Conservation (phyloP, 2,888 invertebrate species). For the Ctenicera cuprea region DNA sequence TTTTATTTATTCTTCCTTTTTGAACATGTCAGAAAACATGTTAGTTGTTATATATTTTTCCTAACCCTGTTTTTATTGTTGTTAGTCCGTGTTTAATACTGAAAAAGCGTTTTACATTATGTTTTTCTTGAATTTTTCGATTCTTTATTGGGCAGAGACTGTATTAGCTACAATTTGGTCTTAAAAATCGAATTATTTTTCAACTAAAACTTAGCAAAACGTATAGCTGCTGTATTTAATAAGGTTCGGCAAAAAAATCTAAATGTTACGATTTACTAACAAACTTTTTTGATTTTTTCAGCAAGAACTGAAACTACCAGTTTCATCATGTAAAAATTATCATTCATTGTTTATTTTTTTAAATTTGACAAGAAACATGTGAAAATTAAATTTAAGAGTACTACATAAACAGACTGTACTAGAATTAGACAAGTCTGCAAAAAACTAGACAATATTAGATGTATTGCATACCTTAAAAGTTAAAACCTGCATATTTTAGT, state of each 20-base stretch:
- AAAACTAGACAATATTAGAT: not conserved
- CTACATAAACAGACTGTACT: too few relatives aligned
- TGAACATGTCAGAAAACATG: not conserved
- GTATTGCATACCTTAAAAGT: slow-evolving; percentile 1
- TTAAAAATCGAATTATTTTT: not conserved
- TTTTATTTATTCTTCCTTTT: not conserved
- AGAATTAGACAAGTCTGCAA: too few relatives aligned
- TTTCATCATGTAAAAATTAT: too few relatives aligned
- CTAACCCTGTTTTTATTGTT: slow-evolving; percentile 7
- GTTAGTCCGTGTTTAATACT: not conserved
- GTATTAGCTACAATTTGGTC: slow-evolving; percentile 1
- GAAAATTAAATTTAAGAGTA: too few relatives aligned
- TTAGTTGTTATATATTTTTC: not conserved
- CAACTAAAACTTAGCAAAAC: not conserved
- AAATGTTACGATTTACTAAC: too few relatives aligned
- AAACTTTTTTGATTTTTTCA: too few relatives aligned
- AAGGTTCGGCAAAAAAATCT: too few relatives aligned
- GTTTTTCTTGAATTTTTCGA: not conserved
- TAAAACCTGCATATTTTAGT: not conserved
- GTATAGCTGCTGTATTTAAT: too few relatives aligned
- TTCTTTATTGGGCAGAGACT: not conserved
- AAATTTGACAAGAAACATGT: too few relatives aligned
- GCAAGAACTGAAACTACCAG: too few relatives aligned
- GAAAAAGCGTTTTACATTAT: not conserved
- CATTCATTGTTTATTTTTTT: too few relatives aligned